A percentile compares a stretch with the other conserved stretches of the same genome.
Conservation (phyloP, 1,140 invertebrate species). For the Argopecten irradians region DNA sequence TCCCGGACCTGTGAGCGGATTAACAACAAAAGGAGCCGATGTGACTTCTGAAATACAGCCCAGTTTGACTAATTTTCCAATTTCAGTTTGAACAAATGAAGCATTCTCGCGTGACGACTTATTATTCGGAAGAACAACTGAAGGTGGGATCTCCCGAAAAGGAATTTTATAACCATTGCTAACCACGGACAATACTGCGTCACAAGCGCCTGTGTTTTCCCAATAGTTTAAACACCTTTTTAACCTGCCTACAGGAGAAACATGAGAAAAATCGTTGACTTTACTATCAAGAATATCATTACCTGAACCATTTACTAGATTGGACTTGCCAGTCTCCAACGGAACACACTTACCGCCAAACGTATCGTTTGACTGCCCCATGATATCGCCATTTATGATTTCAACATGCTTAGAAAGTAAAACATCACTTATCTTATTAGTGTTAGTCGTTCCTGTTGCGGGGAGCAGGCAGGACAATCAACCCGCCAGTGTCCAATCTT, state of each 20-base stretch:
- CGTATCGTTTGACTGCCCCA: too few species aligned
- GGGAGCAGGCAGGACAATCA: too few species aligned
- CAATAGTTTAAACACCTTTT: not conserved
- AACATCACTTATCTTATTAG: too few species aligned
- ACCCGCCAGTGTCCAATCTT: too few species aligned
- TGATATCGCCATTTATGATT: too few species aligned
- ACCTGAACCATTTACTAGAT: too few species aligned
- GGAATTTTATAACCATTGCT: conserved; percentile 30
- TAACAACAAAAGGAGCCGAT: not conserved
- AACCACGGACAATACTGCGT: not conserved
- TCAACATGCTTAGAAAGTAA: too few species aligned
- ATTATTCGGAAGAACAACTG: conserved; percentile 28
- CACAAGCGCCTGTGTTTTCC: not conserved
- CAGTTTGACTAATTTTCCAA: conserved; percentile 1
- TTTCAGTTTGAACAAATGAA: conserved; percentile 4
- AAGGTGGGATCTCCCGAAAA: not conserved
- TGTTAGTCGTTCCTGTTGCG: too few species aligned
- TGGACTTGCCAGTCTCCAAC: too few species aligned
- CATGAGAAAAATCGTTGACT: not conserved
- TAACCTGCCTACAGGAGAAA: not conserved
- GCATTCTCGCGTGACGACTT: not conserved
- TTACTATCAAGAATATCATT: not conserved
- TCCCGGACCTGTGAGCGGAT: conserved; percentile 32
- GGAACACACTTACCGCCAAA: too few species aligned
- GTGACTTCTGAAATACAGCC: not conserved